Evolutionary conservation across 2,888 invertebrate species (phyloP).

Genomic region (Lepidochrysops patricia): DNA sequence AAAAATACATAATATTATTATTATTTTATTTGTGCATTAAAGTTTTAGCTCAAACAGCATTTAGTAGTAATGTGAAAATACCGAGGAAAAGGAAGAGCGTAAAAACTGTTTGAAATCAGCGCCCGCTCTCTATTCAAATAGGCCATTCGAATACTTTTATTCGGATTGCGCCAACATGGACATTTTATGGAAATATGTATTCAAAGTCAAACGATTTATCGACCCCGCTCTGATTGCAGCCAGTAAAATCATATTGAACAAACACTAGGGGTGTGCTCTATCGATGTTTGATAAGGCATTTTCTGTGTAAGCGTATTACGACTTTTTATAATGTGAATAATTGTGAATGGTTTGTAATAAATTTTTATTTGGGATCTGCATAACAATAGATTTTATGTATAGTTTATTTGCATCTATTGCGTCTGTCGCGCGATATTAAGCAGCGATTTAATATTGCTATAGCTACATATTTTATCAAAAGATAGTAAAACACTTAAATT

Average conservation of each 20-base stretch:
- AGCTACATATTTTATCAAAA: no score
- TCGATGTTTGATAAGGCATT: not conserved
- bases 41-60: no score
- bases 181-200: constrained; percentile 9
- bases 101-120: not conserved
- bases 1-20: no score
- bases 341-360: not conserved
- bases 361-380: not conserved
- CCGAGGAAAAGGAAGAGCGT: not conserved
- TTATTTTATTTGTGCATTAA: no score
- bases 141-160: not conserved
- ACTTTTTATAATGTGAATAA: no score
- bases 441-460: no score
- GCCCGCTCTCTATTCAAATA: not conserved
- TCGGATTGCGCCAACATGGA: constrained; percentile 5
- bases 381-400: no score
- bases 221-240: constrained; percentile 5
- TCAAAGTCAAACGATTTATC: constrained; percentile 8
- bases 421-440: no score
- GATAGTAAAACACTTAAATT: no score
- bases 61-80: not conserved
- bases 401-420: no score
- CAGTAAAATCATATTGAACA: constrained; percentile 8
- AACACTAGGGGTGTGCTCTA: not conserved
- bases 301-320: not conserved